These are phyloP conservation scores for Hydrotaea diabolus DNA, from an alignment of 2,888 invertebrate genomes.

Conservation along the genomic window DNA sequence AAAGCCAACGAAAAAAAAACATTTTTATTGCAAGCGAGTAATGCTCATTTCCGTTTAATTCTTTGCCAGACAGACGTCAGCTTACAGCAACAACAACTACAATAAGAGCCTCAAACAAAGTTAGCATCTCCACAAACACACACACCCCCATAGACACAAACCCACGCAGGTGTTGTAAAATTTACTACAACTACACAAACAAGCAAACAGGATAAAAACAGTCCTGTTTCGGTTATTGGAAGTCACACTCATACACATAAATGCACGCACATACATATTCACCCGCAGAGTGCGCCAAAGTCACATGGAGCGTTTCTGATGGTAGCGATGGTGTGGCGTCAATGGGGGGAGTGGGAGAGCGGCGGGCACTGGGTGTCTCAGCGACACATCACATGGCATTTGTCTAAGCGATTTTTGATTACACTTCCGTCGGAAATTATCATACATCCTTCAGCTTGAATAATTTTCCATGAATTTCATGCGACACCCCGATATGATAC, in stretches of 20 bases:
- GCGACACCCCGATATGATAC: conserved; percentile 67
- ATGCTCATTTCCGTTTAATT: conserved; percentile 66
- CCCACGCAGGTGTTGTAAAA: conserved; percentile 64
- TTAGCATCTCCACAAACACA: conserved; percentile 57
- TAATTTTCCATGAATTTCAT: conserved; percentile 79
- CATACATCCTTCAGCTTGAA: conserved; percentile 81
- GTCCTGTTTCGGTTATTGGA: conserved; percentile 1
- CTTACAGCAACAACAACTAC: conserved; percentile 13
- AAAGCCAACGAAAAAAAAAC: background rate
- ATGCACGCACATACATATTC: conserved; percentile 26
- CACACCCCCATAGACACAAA: background rate
- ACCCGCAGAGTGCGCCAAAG: conserved; percentile 22
- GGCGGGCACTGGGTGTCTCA: conserved; percentile 21
- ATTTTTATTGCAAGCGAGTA: conserved; percentile 52
- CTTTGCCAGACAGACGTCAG: conserved; percentile 56
- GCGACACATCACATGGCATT: conserved; percentile 68
- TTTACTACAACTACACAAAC: conserved; percentile 18
- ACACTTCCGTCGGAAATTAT: conserved; percentile 81
- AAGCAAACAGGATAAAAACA: conserved; percentile 11
- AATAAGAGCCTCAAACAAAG: conserved; percentile 56
- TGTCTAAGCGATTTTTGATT: conserved; percentile 81
- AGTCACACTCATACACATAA: conserved; percentile 14
- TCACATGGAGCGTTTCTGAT: conserved; percentile 37
- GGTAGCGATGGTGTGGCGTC: too few relatives aligned
- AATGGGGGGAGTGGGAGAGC: background rate